These are phyloP conservation scores for Drosophila pullipes DNA, from an alignment of 2,888 invertebrate genomes.

Conservation along the genomic window DNA sequence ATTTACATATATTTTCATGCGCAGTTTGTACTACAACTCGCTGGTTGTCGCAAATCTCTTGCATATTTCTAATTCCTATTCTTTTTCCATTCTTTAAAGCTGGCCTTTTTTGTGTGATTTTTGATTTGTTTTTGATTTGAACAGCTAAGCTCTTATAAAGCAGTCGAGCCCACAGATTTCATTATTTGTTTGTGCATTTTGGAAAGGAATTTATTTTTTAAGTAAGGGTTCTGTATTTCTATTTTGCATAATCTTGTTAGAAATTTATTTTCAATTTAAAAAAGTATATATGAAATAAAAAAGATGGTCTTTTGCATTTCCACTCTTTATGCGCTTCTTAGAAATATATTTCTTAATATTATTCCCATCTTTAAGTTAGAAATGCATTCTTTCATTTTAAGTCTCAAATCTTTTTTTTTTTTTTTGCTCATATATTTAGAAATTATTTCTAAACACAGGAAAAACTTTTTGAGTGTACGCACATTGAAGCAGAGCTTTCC, in stretches of 20 bases:
- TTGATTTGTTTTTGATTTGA: neutral
- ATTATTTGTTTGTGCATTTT: neutral
- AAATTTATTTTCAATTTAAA: neutral
- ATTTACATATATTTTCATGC: slow-evolving; percentile 38
- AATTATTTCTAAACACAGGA: neutral
- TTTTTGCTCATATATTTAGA: neutral
- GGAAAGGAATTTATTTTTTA: neutral
- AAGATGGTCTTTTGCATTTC: neutral
- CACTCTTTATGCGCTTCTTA: neutral
- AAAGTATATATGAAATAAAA: neutral
- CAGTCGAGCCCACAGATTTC: neutral
- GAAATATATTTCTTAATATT: neutral
- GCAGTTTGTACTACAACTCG: neutral
- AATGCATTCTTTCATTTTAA: neutral
- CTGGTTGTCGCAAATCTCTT: neutral
- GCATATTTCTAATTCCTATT: slow-evolving; percentile 5
- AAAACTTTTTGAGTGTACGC: neutral
- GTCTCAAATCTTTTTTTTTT: neutral
- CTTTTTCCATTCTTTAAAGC: neutral
- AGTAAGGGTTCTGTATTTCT: neutral
- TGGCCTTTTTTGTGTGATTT: neutral
- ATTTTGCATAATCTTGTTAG: neutral
- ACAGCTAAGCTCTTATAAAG: neutral
- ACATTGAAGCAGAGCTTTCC: neutral
- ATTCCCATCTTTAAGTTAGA: neutral